phyloP scores from a whole-genome alignment of 92 coral and sea anemone genomes.

The Bergia puertoricense region DNA sequence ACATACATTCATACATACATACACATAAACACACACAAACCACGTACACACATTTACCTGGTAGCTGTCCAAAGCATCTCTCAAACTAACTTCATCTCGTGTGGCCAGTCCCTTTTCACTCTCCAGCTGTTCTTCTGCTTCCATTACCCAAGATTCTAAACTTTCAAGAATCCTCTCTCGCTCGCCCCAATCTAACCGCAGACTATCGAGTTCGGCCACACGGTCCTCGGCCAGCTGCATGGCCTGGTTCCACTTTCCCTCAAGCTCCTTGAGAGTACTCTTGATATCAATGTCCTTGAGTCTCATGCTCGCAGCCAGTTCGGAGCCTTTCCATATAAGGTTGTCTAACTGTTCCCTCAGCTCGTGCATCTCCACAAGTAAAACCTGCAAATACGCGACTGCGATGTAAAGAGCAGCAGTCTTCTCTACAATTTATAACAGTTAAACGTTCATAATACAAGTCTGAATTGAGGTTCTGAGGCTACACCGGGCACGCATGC shows the following conservation, averaged over 20 bases:
- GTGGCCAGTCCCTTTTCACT: conserved; percentile 65
- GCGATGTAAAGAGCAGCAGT: not conserved
- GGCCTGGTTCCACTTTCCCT: conserved; percentile 83
- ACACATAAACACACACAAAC: too few species aligned
- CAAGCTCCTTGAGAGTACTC: conserved; percentile 83
- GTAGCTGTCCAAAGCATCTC: conserved; percentile 55
- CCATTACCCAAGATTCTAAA: conserved; percentile 72
- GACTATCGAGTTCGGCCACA: conserved; percentile 68
- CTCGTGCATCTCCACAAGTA: conserved; percentile 79
- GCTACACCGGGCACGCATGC: not conserved
- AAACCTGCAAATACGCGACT: conserved; percentile 50
- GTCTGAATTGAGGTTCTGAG: not conserved
- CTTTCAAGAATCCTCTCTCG: conserved; percentile 69
- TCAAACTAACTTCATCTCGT: conserved; percentile 71
- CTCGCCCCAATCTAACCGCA: conserved; percentile 80
- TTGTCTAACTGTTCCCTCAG: conserved; percentile 81
- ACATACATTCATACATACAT: too few species aligned
- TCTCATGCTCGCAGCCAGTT: conserved; percentile 88
- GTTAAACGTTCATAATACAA: too few species aligned
- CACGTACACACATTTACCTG: too few species aligned
- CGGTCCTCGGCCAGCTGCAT: conserved; percentile 72
- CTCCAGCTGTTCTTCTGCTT: conserved; percentile 75
- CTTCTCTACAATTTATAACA: not conserved
- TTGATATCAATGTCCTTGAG: conserved; percentile 87
- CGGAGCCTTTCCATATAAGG: conserved; percentile 97